These are phyloP conservation scores for Athrips mouffetella DNA, from an alignment of 2,888 invertebrate species.

Conservation along the genomic window DNA sequence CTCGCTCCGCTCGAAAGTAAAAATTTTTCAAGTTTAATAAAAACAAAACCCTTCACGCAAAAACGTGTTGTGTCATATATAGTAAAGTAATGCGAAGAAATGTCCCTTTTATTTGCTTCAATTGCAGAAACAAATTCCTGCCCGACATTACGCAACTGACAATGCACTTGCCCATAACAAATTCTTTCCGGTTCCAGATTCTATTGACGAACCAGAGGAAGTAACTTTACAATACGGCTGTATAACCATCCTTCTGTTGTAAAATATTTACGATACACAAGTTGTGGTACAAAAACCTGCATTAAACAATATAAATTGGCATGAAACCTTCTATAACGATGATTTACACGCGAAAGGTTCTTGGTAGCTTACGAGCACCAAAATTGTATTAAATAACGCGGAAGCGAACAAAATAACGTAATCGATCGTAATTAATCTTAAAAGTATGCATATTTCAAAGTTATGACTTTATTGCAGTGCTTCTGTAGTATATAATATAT, in stretches of 20 bases:
- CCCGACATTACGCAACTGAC: constrained; percentile 21
- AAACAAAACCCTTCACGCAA: no score
- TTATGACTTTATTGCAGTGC: constrained; percentile 6
- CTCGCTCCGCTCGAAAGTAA: no score
- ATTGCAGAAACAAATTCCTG: background rate
- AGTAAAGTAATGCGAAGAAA: background rate
- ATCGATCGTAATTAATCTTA: constrained; percentile 5
- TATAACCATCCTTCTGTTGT: constrained; percentile 49
- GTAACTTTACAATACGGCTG: constrained; percentile 44
- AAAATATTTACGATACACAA: constrained; percentile 52
- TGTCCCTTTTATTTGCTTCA: background rate
- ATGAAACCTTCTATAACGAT: constrained; percentile 41
- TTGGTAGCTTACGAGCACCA: constrained; percentile 25
- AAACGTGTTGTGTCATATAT: no score
- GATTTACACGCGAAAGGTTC: constrained; percentile 35
- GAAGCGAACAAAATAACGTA: constrained; percentile 11
- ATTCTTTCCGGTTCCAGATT: constrained; percentile 51
- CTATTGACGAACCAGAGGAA: constrained; percentile 44
- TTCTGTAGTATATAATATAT: no score
- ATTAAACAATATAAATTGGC: constrained; percentile 47
- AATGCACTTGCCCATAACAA: constrained; percentile 40
- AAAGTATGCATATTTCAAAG: constrained; percentile 9
- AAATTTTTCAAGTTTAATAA: no score
- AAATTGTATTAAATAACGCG: constrained; percentile 17
- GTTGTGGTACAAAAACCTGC: constrained; percentile 38